phyloP scores from a whole-genome alignment of 2,113 vertebrate genomes.

The Phodopus roborovskii region DNA sequence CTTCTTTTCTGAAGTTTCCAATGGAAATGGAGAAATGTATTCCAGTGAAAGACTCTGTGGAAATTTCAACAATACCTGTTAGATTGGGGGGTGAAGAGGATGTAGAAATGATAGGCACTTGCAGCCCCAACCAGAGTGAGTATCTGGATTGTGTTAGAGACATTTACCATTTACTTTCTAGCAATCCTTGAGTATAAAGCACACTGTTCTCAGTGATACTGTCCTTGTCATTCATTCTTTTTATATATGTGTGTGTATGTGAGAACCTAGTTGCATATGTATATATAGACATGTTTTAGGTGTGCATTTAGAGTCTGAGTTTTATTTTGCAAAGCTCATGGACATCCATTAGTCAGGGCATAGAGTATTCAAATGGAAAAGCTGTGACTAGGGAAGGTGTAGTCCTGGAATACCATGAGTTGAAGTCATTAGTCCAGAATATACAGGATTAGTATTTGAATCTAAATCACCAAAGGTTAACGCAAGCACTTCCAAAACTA shows the following conservation, averaged over 20 bases:
- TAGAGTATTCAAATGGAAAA: neutral
- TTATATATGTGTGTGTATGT: neutral
- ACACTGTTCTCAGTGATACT: neutral
- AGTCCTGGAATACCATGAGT: accelerated
- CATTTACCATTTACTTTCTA: neutral
- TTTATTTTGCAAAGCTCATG: neutral
- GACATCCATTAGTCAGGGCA: neutral
- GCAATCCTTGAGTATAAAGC: neutral
- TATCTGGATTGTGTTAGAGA: neutral
- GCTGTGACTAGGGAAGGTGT: accelerated
- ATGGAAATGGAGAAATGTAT: neutral
- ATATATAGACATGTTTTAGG: accelerated
- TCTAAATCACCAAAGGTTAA: neutral
- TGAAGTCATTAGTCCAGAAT: accelerated
- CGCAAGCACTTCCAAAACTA: neutral
- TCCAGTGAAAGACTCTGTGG: neutral
- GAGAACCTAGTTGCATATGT: neutral
- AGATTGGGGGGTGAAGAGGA: neutral
- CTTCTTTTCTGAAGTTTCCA: neutral
- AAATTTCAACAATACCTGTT: accelerated
- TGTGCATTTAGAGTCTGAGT: neutral
- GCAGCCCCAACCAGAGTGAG: neutral
- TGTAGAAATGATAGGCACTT: neutral
- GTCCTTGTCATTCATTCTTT: neutral
- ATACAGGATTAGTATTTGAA: accelerated